phyloP scores from a whole-genome alignment of 2,797 vertebrate genomes.

The Diplodus sargus region DNA sequence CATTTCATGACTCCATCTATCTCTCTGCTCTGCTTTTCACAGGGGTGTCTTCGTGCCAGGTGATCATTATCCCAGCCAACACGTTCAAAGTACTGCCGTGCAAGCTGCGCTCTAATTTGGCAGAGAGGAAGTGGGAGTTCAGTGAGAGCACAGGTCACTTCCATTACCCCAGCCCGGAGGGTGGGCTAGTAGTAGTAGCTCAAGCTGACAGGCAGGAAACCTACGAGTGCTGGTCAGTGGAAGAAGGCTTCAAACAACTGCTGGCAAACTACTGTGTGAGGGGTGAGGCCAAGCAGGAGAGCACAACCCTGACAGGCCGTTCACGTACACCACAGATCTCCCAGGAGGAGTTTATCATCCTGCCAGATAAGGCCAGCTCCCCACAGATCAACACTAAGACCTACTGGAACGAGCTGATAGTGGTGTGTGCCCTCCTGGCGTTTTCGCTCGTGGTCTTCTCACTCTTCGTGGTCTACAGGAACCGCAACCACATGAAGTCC shows the following conservation, averaged over 20 bases:
- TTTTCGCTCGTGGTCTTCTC: slow-evolving; percentile 86
- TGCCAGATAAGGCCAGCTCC: slow-evolving; percentile 68
- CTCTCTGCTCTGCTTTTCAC: slow-evolving; percentile 38
- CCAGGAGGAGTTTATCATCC: slow-evolving; percentile 77
- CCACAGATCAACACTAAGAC: slow-evolving; percentile 87
- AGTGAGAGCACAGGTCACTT: slow-evolving; percentile 80
- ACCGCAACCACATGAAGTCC: slow-evolving; percentile 91
- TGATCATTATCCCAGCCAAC: slow-evolving; percentile 87
- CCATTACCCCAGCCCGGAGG: slow-evolving; percentile 89
- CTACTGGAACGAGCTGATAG: slow-evolving; percentile 96
- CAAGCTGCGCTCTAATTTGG: slow-evolving; percentile 92
- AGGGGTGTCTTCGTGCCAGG: slow-evolving; percentile 82
- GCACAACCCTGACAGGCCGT: slow-evolving; percentile 70
- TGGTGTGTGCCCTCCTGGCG: slow-evolving; percentile 90
- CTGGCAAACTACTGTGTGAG: slow-evolving; percentile 93
- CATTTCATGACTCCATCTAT: slow-evolving; percentile 23
- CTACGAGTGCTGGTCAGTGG: slow-evolving; percentile 96
- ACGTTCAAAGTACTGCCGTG: slow-evolving; percentile 90
- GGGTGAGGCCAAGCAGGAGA: slow-evolving; percentile 72
- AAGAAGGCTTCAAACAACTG: slow-evolving; percentile 91
- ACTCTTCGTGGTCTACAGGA: slow-evolving; percentile 90
- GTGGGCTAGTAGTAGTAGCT: slow-evolving; percentile 92
- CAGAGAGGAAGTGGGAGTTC: slow-evolving; percentile 89
- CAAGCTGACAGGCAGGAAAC: slow-evolving; percentile 85
- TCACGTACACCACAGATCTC: slow-evolving; percentile 66